Evolutionary conservation across 1,140 invertebrate genomes (phyloP).

Genomic region (Akabosia matsudoensis): DNA sequence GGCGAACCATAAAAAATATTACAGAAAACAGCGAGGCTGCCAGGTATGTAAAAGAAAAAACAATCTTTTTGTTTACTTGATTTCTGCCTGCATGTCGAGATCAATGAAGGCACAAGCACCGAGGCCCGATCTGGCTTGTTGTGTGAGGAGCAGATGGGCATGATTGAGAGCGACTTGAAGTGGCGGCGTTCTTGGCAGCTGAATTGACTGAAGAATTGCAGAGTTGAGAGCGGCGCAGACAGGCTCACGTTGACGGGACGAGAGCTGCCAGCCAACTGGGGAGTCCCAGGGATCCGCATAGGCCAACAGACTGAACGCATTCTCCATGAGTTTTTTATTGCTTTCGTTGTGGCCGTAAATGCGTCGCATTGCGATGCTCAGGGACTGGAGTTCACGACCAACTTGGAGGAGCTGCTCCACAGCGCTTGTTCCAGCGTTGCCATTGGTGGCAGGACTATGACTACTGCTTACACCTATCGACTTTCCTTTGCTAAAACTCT

Average conservation of each 20-base stretch:
- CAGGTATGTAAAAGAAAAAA: too few species aligned
- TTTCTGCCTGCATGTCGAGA: constrained; percentile 59
- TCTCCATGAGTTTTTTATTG: constrained; percentile 91
- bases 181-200: constrained; percentile 80
- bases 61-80: constrained; percentile 25
- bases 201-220: constrained; percentile 86
- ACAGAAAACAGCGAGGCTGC: too few species aligned
- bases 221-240: constrained; percentile 94
- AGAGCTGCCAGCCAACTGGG: constrained; percentile 90
- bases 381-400: constrained; percentile 85
- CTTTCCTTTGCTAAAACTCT: background rate
- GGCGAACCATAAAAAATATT: too few species aligned
- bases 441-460: background rate
- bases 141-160: constrained; percentile 76
- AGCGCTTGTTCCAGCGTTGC: constrained; percentile 52
- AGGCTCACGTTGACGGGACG: constrained; percentile 85
- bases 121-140: constrained; percentile 65
- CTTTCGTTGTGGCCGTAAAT: constrained; percentile 78
- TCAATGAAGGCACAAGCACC: constrained; percentile 92
- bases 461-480: background rate
- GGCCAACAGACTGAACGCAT: constrained; percentile 95
- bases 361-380: constrained; percentile 78
- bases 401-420: constrained; percentile 89
- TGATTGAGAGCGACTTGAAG: constrained; percentile 87
- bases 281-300: constrained; percentile 97